phyloP scores from a whole-genome alignment of 2,797 vertebrate species.

The Danionella dracula region DNA sequence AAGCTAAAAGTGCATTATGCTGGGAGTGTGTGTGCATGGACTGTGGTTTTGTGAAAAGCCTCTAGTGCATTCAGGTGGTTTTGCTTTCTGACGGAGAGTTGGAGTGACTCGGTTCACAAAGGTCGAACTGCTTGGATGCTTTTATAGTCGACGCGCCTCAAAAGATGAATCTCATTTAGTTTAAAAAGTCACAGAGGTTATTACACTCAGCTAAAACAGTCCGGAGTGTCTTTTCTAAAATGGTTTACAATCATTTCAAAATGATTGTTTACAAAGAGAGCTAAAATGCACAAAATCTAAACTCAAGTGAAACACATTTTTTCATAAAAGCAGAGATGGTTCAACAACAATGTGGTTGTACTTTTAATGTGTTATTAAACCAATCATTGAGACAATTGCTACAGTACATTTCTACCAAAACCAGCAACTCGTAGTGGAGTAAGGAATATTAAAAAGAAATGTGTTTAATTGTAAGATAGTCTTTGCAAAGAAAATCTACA shows the following conservation, averaged over 20 bases:
- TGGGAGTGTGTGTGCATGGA: slow-evolving; percentile 3
- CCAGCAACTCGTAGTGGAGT: no score
- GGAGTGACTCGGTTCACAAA: slow-evolving; percentile 19
- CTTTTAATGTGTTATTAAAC: no score
- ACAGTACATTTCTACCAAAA: no score
- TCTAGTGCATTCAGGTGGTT: slow-evolving; percentile 26
- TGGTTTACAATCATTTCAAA: background rate
- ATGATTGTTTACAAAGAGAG: no score
- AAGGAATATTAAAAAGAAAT: no score
- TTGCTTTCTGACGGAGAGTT: background rate
- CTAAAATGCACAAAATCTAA: no score
- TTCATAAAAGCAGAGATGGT: no score
- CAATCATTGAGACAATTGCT: no score
- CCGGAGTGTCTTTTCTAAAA: background rate
- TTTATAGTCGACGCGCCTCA: slow-evolving; percentile 24
- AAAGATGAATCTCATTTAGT: slow-evolving; percentile 14
- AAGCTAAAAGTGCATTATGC: slow-evolving; percentile 12
- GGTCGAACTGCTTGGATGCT: slow-evolving; percentile 23
- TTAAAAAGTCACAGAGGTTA: slow-evolving; percentile 8
- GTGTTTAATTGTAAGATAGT: no score
- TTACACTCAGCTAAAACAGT: slow-evolving; percentile 25
- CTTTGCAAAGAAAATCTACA: no score
- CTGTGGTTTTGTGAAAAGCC: slow-evolving; percentile 25
- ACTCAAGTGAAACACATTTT: no score
- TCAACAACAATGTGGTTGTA: no score